Evolutionary conservation across 2,113 vertebrate species (phyloP).

Genomic region (Zosterops hypoxanthus): DNA sequence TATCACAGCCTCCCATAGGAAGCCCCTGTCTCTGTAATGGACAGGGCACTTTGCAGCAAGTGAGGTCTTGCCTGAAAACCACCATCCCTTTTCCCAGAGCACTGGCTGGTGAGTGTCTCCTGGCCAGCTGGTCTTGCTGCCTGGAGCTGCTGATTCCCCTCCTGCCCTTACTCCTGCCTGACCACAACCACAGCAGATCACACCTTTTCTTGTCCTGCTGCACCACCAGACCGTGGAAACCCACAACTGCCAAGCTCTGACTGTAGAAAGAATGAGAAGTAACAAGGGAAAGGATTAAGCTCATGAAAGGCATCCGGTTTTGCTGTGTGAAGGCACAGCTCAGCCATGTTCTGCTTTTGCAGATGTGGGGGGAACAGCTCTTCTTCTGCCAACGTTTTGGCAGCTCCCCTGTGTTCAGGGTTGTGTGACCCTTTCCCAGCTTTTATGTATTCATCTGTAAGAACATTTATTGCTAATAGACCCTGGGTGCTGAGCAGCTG

Average conservation of each 20-base stretch:
- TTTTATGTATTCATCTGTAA: neutral
- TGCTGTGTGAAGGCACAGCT: neutral
- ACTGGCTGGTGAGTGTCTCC: neutral
- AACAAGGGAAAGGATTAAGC: neutral
- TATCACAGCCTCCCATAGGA: neutral
- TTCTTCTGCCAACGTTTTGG: neutral
- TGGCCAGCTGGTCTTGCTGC: neutral
- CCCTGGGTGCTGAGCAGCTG: neutral
- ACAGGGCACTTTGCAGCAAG: neutral
- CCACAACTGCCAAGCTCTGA: neutral
- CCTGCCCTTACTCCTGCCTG: neutral
- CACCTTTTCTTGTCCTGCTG: neutral
- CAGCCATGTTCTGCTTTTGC: neutral
- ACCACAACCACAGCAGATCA: neutral
- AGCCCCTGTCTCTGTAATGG: neutral
- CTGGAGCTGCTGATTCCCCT: neutral
- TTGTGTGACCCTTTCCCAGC: accelerated
- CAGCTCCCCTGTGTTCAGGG: neutral
- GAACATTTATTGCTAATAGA: neutral
- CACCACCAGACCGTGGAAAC: accelerated
- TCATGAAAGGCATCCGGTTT: neutral
- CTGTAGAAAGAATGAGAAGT: neutral
- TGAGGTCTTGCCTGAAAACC: neutral
- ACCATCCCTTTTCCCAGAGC: neutral
- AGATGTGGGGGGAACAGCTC: neutral